Base-by-base conservation (phyloP, 2,113 vertebrate genomes). In the Hemiscyllium ocellatum region DNA sequence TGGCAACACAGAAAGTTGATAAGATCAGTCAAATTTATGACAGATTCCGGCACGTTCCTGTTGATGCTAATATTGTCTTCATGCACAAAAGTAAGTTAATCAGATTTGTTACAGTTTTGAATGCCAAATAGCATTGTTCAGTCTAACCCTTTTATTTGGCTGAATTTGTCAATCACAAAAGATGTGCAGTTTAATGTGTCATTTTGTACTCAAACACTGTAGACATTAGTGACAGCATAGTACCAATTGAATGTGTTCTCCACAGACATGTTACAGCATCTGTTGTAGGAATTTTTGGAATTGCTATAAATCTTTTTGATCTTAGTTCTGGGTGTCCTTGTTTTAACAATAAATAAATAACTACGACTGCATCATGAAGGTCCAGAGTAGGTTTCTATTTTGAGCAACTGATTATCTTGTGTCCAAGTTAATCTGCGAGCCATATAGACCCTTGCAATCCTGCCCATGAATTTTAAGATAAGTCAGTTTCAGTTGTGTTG, bases 81-180 rank as follows among this genome's bases (percentile, higher is more conserved):
- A 95, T 33, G 69, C 94, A 95, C 69, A 50, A 76, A 95, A 72
- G 94, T 95, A 95, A 72, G 94, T 95, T 72, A 8, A 50, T 52
- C 68, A 95, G 42, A 72, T 42, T 29, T 24, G 22, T 72, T 29
- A 95, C 68, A 66, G n/a, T 15, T 95, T 76, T 17, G 26, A 33
- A 50, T 29, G 20, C 66, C 94, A 76, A 95, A 95, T 42, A 47
- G 66, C 15, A 13, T 37, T 42, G 61, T 0, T 13, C 20, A 24
- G 22, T 29, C 85, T 12, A 52, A 87, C 24, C 24, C 2, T 52
- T 52, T 65, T 90, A 13, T 15, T 33, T 83, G 37, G n/a, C n/a
- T 37, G 42, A 42, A 6, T 83, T 47, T 83, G 80, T 83, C 42
- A 20, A 83, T 47, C 37, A 20, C 17, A 83, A 83, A 83, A 76